A percentile compares a stretch with the other conserved stretches of the same genome.
These are phyloP conservation scores for Falco concolor DNA, from an alignment of 2,797 vertebrate species.

Conservation along the genomic window DNA sequence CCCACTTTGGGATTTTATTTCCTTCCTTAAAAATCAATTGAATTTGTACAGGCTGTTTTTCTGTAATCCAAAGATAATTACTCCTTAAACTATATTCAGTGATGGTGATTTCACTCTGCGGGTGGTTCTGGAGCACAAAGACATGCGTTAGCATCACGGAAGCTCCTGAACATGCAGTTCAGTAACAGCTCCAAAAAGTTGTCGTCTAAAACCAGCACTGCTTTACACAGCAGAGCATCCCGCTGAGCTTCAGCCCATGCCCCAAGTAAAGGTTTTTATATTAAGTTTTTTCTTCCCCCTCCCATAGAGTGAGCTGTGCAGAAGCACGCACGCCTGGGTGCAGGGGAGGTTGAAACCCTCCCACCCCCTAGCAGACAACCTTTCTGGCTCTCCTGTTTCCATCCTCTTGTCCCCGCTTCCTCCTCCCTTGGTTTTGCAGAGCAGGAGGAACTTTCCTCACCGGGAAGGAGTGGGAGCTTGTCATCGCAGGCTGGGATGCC, in stretches of 20 bases:
- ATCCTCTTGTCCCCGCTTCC: background rate
- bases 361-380: fast-evolving
- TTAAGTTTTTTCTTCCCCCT: background rate
- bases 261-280: no score
- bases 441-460: background rate
- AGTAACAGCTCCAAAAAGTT: background rate
- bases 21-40: background rate
- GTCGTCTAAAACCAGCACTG: background rate
- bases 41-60: background rate
- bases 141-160: background rate
- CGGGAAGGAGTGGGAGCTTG: background rate
- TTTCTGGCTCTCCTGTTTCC: background rate
- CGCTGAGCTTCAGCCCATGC: fast-evolving
- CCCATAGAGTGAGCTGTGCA: background rate
- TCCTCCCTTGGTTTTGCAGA: background rate
- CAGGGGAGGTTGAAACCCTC: background rate
- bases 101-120: background rate
- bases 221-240: background rate
- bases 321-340: fast-evolving
- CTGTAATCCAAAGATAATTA: background rate
- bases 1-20: background rate
- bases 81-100: background rate
- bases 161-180: background rate
- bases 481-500: background rate
- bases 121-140: background rate